These are phyloP conservation scores for Himalopsyche phryganea DNA, from an alignment of 1,140 invertebrate genomes.

Conservation along the genomic window DNA sequence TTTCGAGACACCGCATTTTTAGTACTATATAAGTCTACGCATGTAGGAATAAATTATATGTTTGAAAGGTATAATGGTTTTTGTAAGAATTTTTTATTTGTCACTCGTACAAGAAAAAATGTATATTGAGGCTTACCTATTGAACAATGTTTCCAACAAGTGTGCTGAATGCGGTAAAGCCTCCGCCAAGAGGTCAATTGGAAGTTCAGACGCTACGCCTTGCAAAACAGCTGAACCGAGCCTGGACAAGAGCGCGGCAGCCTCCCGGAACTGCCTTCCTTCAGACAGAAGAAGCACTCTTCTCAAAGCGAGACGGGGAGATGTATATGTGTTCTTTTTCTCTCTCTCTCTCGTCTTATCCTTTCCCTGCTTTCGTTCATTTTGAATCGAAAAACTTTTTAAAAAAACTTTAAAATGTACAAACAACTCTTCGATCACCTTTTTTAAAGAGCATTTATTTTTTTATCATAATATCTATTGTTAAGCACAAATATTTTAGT, in stretches of 20 bases:
- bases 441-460: too few species aligned
- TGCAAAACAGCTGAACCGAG: conserved; percentile 71
- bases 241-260: conserved; percentile 70
- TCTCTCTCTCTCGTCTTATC: conserved; percentile 53
- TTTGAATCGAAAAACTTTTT: conserved; percentile 30
- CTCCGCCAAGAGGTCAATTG: conserved; percentile 82
- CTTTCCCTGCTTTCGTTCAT: conserved; percentile 59
- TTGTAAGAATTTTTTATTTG: too few species aligned
- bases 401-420: not conserved
- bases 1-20: too few species aligned
- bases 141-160: conserved; percentile 80
- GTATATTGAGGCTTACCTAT: conserved; percentile 61
- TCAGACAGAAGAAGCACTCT: conserved; percentile 72
- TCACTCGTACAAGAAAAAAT: too few species aligned
- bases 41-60: too few species aligned
- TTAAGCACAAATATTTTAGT: too few species aligned
- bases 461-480: too few species aligned
- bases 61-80: too few species aligned
- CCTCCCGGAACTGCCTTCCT: conserved; percentile 74
- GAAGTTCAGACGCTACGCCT: conserved; percentile 71
- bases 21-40: too few species aligned
- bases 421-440: not conserved
- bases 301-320: conserved; percentile 69
- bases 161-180: conserved; percentile 81
- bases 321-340: conserved; percentile 63